A percentile compares a stretch with the other conserved stretches of the same genome.
phyloP scores from a whole-genome alignment of 2,888 invertebrate genomes.

The Dasysyrphus tricinctus region DNA sequence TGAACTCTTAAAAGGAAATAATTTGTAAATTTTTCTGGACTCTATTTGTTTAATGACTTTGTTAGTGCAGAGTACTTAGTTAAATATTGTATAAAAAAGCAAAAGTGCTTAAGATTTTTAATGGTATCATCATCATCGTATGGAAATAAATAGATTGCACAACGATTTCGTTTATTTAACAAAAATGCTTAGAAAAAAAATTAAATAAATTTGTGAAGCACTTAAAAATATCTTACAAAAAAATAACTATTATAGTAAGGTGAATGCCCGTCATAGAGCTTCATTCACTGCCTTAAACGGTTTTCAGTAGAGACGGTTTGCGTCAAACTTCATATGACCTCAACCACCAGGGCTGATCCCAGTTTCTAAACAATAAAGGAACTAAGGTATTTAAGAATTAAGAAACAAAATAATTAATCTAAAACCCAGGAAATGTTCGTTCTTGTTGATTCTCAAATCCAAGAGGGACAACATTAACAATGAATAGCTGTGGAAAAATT shows the following conservation, averaged over 20 bases:
- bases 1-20: slow-evolving; percentile 71
- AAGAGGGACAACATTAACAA: too few relatives aligned
- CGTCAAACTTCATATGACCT: too few relatives aligned
- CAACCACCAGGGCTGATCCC: too few relatives aligned
- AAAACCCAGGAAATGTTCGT: neutral
- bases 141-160: neutral
- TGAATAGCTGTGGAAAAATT: too few relatives aligned
- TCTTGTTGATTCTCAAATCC: slow-evolving; percentile 3
- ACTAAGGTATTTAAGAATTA: too few relatives aligned
- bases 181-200: neutral
- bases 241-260: too few relatives aligned
- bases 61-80: slow-evolving; percentile 49
- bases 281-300: too few relatives aligned
- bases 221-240: neutral
- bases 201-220: neutral
- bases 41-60: slow-evolving; percentile 51
- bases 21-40: slow-evolving; percentile 60
- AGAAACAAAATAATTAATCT: neutral
- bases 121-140: neutral
- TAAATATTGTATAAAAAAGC: slow-evolving; percentile 3
- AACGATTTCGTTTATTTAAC: neutral
- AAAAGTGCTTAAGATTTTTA: neutral
- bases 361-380: too few relatives aligned
- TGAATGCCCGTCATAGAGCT: too few relatives aligned
- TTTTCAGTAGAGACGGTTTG: too few relatives aligned